These are phyloP conservation scores for Bergia puertoricense DNA, from an alignment of 92 coral and sea anemone species.

Conservation along the genomic window DNA sequence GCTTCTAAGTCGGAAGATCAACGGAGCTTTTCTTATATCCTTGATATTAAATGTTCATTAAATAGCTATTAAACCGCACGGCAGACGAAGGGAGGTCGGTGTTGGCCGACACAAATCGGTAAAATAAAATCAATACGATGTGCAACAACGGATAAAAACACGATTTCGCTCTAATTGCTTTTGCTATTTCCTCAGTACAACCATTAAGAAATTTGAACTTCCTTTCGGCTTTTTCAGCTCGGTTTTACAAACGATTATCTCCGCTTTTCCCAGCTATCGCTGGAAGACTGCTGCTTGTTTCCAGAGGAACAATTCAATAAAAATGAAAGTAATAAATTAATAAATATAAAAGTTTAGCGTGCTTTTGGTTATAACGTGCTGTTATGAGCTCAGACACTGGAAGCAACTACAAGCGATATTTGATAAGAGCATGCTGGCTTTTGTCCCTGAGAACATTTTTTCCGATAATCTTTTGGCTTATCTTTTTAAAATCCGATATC, in stretches of 20 bases:
- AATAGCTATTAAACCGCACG: not conserved
- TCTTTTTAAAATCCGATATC: no score
- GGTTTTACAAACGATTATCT: not conserved
- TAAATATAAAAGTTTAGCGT: no score
- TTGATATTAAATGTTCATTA: not conserved
- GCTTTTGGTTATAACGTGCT: no score
- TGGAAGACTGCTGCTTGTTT: not conserved
- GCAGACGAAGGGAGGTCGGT: not conserved
- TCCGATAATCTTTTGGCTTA: no score
- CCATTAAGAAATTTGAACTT: no score
- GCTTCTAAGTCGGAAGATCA: not conserved
- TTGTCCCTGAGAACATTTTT: no score
- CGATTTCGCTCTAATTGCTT: no score
- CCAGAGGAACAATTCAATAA: no score
- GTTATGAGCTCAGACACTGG: not conserved
- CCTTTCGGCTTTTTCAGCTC: not conserved
- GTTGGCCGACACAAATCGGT: not conserved
- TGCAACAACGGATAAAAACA: not conserved
- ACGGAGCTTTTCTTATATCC: not conserved
- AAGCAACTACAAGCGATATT: not conserved
- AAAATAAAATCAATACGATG: not conserved
- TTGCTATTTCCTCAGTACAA: not conserved
- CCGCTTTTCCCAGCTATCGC: not conserved
- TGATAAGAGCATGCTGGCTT: not conserved
- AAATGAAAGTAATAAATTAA: not conserved